phyloP scores from a whole-genome alignment of 2,797 vertebrate genomes.

The Spinus olivaceus region DNA sequence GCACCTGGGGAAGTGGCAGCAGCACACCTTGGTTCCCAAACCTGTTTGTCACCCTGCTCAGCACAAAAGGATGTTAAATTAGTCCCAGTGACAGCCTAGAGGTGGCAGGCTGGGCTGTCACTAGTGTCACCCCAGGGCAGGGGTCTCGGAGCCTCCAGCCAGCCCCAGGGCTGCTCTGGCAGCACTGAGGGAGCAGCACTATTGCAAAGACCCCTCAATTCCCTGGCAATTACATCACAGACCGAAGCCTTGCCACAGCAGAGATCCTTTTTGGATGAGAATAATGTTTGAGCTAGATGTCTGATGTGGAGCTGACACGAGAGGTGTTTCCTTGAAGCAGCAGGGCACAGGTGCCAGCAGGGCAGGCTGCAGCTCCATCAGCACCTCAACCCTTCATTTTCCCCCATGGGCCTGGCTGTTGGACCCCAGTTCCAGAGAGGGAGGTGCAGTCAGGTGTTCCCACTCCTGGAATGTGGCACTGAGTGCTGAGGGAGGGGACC shows the following conservation, averaged over 20 bases:
- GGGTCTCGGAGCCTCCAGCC: neutral
- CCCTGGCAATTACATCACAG: neutral
- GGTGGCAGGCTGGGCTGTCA: neutral
- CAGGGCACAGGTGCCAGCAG: neutral
- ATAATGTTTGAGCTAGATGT: neutral
- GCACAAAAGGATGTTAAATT: neutral
- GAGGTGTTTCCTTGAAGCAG: neutral
- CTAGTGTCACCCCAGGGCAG: neutral
- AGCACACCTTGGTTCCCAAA: neutral
- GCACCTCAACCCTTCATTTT: neutral
- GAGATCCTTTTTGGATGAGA: neutral
- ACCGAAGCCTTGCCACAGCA: neutral
- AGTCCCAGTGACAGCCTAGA: neutral
- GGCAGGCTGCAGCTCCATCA: neutral
- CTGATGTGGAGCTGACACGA: neutral
- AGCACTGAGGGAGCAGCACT: neutral
- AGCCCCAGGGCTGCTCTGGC: neutral
- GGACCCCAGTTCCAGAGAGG: fast-evolving
- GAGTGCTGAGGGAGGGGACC: neutral
- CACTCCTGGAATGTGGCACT: fast-evolving
- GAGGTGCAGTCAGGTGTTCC: neutral
- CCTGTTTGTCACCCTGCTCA: neutral
- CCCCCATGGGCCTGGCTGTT: fast-evolving
- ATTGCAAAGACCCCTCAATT: neutral
- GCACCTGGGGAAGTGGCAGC: neutral